Evolutionary conservation across 2,888 invertebrate species (phyloP), one percentile per base, ranked within the genome.

Genomic region (Ormyrus rosae): DNA sequence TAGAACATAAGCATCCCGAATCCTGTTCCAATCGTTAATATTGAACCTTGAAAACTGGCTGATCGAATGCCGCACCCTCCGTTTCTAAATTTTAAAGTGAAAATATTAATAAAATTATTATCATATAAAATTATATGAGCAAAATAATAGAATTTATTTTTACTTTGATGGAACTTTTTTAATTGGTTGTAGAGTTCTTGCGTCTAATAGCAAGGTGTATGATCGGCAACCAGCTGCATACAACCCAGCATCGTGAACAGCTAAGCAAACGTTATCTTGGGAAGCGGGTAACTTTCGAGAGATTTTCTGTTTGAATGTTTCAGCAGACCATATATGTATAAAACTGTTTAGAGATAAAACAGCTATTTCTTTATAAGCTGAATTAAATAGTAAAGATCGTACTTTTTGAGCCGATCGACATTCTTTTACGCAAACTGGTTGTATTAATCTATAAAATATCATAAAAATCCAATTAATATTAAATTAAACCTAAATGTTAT

Each of bases 211-310:
- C 68, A 98, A 93, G 0, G 98, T 97, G 90, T 98, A 97, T 0
- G 98, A 98, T 85, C 97, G 95, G 88, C 98, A 98, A 0, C 98
- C 99, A 65, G 98, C 96, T 1, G 98, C 98, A 91, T 98, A 98
- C 63, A 98, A 92, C 45, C 96, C 96, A 87, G 95, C 95, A 80
- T 95, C 95, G 91, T 97, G 95, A 0, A 94, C 96, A 53, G 97
- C 96, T 87, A 98, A 93, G 88, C 98, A 98, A 55, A 98, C 98
- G 89, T 98, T 97, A 91, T 98, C 98, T 91, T 96, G 96, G 83
- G 96, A 95, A 80, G 97, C 96, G 0, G 96, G 97, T 87, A 98
- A 92, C 91, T 97, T 97, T 76, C 96, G 92, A 6, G 96, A 96
- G 85, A 96, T 93, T 88, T 96, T 97, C 90, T 98, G 97, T 82